Evolutionary conservation across 2,888 invertebrate genomes (phyloP).

Genomic region (Dilophus febrilis): DNA sequence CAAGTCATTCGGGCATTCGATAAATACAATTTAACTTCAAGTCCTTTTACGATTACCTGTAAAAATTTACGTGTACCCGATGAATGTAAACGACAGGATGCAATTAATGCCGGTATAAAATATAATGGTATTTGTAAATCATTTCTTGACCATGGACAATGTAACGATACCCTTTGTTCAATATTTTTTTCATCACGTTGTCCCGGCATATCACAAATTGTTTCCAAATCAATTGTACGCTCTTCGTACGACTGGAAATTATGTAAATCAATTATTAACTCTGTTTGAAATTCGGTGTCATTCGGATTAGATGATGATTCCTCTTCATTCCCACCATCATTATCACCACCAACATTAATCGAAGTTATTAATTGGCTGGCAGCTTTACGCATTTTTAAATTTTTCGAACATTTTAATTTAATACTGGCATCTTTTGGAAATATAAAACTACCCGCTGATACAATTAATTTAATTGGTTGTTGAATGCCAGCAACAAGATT

Average conservation of each 20-base stretch:
- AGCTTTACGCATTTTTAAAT: slow-evolving; percentile 24
- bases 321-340: slow-evolving; percentile 18
- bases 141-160: slow-evolving; percentile 62
- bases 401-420: slow-evolving; percentile 25
- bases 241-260: slow-evolving; percentile 49
- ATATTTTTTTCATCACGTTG: slow-evolving; percentile 49
- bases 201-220: slow-evolving; percentile 58
- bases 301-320: slow-evolving; percentile 3
- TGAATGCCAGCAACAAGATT: slow-evolving; percentile 68
- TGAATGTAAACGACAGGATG: slow-evolving; percentile 67
- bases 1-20: slow-evolving; percentile 36
- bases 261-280: slow-evolving; percentile 37
- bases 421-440: slow-evolving; percentile 44
- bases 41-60: slow-evolving; percentile 54
- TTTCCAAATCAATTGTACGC: slow-evolving; percentile 40
- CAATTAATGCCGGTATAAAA: slow-evolving; percentile 69
- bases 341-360: slow-evolving; percentile 1
- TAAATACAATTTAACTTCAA: slow-evolving; percentile 33
- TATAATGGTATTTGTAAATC: slow-evolving; percentile 57
- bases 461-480: slow-evolving; percentile 55
- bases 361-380: slow-evolving; percentile 1
- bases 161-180: slow-evolving; percentile 62
- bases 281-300: slow-evolving; percentile 28
- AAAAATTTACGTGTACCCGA: slow-evolving; percentile 71
- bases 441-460: slow-evolving; percentile 61